These are phyloP conservation scores for Manis javanica DNA, from an alignment of 2,797 vertebrate species.

Conservation along the genomic window DNA sequence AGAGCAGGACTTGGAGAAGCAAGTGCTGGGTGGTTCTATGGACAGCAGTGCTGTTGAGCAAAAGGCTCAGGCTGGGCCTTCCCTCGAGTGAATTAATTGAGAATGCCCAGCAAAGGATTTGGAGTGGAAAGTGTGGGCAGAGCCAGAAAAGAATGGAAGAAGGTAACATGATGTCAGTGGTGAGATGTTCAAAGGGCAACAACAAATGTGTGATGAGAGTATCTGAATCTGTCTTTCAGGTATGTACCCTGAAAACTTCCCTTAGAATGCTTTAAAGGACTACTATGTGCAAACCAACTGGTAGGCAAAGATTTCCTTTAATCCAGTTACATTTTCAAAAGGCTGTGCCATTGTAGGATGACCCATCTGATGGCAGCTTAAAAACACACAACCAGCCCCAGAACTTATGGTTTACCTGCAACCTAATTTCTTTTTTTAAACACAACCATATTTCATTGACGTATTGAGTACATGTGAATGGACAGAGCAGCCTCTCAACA, in stretches of 20 bases:
- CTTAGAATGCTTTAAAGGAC: neutral
- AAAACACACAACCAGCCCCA: neutral
- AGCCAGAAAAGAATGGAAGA: neutral
- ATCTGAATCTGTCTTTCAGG: neutral
- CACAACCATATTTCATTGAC: neutral
- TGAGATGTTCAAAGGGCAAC: neutral
- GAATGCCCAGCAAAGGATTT: neutral
- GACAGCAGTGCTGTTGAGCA: no score
- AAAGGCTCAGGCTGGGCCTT: neutral
- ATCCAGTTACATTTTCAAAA: neutral
- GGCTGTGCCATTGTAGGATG: neutral
- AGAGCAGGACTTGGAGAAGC: neutral
- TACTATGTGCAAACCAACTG: neutral
- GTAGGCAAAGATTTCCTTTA: neutral
- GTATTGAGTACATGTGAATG: neutral
- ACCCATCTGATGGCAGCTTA: neutral
- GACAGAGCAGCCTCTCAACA: neutral
- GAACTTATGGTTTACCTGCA: neutral
- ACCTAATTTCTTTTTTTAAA: slow-evolving; percentile 14
- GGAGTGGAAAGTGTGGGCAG: neutral
- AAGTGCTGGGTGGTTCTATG: neutral
- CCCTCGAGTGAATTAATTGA: neutral
- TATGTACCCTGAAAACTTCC: neutral
- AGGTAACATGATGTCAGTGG: fast-evolving
- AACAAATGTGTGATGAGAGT: neutral